A percentile compares a stretch with the other conserved stretches of the same genome.
phyloP scores from a whole-genome alignment of 1,140 invertebrate species.

The Euglossa dilemma region DNA sequence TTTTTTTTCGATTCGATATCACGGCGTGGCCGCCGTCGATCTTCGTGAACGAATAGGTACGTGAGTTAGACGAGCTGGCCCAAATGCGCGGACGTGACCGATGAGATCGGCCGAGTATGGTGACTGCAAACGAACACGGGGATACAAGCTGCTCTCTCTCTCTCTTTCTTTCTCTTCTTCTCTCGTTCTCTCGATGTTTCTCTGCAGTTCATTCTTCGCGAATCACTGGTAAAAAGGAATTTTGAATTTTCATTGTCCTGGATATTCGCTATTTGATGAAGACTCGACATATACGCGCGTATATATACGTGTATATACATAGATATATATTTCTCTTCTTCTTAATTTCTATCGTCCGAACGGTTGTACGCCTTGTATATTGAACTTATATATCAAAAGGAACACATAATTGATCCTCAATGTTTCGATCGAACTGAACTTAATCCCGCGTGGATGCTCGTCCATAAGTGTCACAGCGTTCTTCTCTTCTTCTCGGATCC shows the following conservation, averaged over 20 bases:
- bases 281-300: background rate
- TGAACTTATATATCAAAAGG: constrained; percentile 21
- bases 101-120: background rate
- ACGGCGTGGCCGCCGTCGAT: background rate
- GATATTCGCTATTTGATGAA: constrained; percentile 15
- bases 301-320: background rate
- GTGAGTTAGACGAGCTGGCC: constrained; percentile 74
- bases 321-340: background rate
- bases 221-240: background rate
- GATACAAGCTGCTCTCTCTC: background rate
- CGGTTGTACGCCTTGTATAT: constrained; percentile 1
- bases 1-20: too few species aligned
- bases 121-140: constrained; percentile 21
- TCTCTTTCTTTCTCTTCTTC: background rate
- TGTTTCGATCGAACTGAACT: constrained; percentile 23
- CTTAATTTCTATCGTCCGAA: constrained; percentile 16
- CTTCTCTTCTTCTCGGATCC: background rate
- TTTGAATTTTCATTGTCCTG: constrained; percentile 16
- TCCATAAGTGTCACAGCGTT: background rate
- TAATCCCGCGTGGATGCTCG: background rate
- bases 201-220: too few species aligned
- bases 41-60: constrained; percentile 47
- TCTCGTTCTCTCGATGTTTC: background rate
- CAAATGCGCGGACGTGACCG: constrained; percentile 58
- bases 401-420: constrained; percentile 26